phyloP scores from a whole-genome alignment of 1,140 invertebrate species.

The Zaprionus tsacasi region DNA sequence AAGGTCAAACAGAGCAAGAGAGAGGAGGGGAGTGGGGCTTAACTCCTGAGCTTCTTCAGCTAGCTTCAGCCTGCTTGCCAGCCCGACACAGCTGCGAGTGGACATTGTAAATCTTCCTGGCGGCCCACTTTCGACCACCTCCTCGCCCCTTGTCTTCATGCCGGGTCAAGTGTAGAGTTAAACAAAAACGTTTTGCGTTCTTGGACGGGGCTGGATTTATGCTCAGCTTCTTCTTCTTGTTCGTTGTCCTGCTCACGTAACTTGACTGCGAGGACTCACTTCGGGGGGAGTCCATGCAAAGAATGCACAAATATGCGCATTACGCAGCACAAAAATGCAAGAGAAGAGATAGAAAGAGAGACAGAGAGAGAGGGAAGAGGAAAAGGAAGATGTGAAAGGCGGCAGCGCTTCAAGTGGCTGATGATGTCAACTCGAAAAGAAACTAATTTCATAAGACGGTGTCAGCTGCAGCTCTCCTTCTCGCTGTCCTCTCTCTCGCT shows the following conservation, averaged over 20 bases:
- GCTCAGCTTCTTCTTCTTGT: neutral
- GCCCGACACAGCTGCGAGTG: slow-evolving; percentile 5
- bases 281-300: slow-evolving; percentile 14
- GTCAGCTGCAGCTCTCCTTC: slow-evolving; percentile 59
- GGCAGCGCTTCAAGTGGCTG: neutral
- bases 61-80: neutral
- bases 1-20: neutral
- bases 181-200: slow-evolving; percentile 64
- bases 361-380: neutral
- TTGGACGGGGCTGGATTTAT: slow-evolving; percentile 24
- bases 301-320: slow-evolving; percentile 63
- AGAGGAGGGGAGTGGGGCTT: neutral
- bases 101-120: slow-evolving; percentile 3
- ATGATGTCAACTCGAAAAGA: slow-evolving; percentile 46
- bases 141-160: neutral
- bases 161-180: slow-evolving; percentile 69
- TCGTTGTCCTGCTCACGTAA: slow-evolving; percentile 47
- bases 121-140: slow-evolving; percentile 3
- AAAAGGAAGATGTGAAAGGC: neutral
- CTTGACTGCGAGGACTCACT: neutral
- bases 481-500: slow-evolving; percentile 10
- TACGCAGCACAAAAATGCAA: slow-evolving; percentile 36
- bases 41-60: slow-evolving; percentile 7
- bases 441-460: slow-evolving; percentile 66
- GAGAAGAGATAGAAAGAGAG: neutral